These are phyloP conservation scores for Vireo griseus DNA, from an alignment of 2,797 vertebrate genomes.

Conservation along the genomic window DNA sequence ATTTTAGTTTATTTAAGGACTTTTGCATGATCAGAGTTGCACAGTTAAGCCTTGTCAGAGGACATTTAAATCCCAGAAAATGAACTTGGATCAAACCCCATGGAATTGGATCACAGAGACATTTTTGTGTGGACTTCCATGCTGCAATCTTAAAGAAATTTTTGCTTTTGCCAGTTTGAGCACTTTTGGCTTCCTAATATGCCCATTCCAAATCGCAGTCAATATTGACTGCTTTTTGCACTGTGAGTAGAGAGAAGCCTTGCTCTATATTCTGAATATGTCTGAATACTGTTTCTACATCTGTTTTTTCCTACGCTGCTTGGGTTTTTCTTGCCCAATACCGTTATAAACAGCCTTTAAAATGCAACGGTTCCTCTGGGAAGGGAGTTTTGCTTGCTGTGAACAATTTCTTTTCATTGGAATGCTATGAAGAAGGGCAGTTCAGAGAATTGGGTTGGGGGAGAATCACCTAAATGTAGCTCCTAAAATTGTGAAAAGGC, in stretches of 20 bases:
- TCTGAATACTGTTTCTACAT: neutral
- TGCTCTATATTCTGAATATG: neutral
- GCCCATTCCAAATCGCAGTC: neutral
- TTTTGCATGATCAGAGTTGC: neutral
- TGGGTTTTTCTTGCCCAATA: neutral
- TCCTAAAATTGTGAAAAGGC: neutral
- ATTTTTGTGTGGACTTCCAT: neutral
- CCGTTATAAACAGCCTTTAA: neutral
- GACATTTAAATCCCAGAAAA: neutral
- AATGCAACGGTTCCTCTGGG: neutral
- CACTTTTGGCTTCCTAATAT: neutral
- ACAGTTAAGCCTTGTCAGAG: neutral
- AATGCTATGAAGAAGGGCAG: neutral
- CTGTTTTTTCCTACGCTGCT: neutral
- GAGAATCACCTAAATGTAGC: neutral
- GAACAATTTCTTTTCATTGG: neutral
- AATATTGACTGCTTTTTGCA: neutral
- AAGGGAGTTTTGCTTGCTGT: neutral
- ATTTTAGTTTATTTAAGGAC: neutral
- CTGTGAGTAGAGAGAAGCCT: neutral
- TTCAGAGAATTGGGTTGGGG: neutral
- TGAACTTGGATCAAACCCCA: accelerated
- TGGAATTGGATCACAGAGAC: accelerated
- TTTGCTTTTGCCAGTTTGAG: neutral
- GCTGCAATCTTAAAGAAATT: neutral